These are phyloP conservation scores for Albula glossodonta DNA, from an alignment of 2,113 vertebrate genomes.

Conservation along the genomic window DNA sequence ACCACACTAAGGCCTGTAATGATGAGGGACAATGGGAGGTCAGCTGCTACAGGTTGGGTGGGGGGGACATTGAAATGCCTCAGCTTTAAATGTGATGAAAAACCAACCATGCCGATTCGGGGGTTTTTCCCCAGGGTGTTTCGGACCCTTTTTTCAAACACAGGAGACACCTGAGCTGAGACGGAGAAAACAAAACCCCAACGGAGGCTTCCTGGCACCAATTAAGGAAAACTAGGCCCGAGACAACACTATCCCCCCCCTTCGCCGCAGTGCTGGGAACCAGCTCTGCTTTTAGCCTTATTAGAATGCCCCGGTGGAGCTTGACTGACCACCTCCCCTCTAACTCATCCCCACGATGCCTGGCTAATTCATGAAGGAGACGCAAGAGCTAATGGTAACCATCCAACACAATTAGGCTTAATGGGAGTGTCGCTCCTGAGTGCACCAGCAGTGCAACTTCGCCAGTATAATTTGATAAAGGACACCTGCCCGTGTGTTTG, in stretches of 20 bases:
- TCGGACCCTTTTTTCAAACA: neutral
- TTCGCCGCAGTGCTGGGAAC: neutral
- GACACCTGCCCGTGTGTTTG: neutral
- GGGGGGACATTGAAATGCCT: too few relatives aligned
- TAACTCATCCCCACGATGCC: neutral
- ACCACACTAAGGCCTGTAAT: neutral
- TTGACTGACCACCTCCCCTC: neutral
- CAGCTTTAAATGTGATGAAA: too few relatives aligned
- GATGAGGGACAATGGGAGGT: neutral
- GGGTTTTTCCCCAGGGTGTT: neutral
- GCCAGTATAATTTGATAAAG: neutral
- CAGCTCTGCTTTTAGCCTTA: conserved; percentile 21
- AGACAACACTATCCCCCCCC: conserved; percentile 25
- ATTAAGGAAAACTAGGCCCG: conserved; percentile 10
- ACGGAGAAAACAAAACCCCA: conserved; percentile 16
- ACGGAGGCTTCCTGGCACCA: conserved; percentile 25
- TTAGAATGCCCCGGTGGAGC: conserved; percentile 27
- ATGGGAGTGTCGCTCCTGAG: conserved; percentile 24
- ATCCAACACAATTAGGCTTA: conserved; percentile 33
- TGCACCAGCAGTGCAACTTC: neutral
- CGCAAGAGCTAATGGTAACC: conserved; percentile 25
- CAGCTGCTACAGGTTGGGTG: too few relatives aligned
- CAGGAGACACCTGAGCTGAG: conserved; percentile 17
- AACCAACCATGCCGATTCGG: neutral
- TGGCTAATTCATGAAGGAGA: conserved; percentile 14